Base-by-base conservation (phyloP, 2,888 invertebrate species). In the Papilio protenor region DNA sequence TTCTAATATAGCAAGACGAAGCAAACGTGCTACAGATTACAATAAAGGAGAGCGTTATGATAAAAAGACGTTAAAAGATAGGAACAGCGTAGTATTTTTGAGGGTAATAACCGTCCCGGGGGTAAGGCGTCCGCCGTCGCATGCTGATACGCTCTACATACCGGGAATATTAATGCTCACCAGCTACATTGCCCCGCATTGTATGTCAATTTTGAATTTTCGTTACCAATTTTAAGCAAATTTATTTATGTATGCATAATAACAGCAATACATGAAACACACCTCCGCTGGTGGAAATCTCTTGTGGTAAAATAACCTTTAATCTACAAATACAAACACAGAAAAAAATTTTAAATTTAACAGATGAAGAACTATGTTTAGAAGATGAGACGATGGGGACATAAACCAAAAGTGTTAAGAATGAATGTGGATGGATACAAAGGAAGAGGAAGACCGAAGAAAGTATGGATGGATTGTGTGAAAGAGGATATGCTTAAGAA, bases 141-240 rank as follows among this genome's bases (percentile, higher is more conserved):
- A 85, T 87, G 84, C 84, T 85, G 87, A 88, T 87, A 86, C 85
- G 85, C 82, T 82, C 80, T 82, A 84, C 86, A 84, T 85, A 84
- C 83, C 77, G 77, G 80, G 87, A 87, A 87, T 87, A 86, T 85
- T 85, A 87, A 87, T 87, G 84, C 79, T 77, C 77, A 52, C 79
- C 81, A 79, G 82, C 82, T 82, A 81, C 83, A 83, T 83, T 82
- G 78, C 82, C 81, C 82, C 81, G 78, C 77, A 81, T 81, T 80
- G 77, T 79, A 76, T 80, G 79, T 80, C 80, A 80, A 80, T 81
- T 80, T 79, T 79, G 81, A 80, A 80, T 79, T 79, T 79, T 76
- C 78, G 71, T 59, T 59, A 61, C 77, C 40, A 52, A 59, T 70
- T 75, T 75, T 23, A 52, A 61, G 47, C 64, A 75, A 75, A 64